phyloP scores from a whole-genome alignment of 1,140 invertebrate genomes.

The Rhysida immarginata region DNA sequence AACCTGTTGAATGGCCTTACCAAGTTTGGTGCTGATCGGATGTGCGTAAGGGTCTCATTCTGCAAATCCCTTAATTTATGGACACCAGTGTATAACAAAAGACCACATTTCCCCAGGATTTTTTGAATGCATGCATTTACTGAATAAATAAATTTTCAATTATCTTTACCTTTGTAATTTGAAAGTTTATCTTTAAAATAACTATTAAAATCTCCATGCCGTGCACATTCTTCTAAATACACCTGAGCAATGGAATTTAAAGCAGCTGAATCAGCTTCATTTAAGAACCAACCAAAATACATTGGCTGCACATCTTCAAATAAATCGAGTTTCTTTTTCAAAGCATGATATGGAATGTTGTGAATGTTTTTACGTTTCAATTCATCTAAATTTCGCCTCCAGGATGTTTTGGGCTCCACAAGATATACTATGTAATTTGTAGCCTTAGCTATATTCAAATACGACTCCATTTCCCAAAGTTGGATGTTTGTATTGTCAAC shows the following conservation, averaged over 20 bases:
- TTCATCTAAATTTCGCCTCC: slow-evolving; percentile 21
- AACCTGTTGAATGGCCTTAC: too few species aligned
- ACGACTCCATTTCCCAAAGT: slow-evolving; percentile 26
- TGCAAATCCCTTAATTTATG: too few species aligned
- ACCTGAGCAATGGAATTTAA: background rate
- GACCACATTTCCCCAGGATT: too few species aligned
- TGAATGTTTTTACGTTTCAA: slow-evolving; percentile 24
- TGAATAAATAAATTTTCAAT: too few species aligned
- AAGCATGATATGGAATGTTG: slow-evolving; percentile 17
- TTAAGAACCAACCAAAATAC: slow-evolving; percentile 32
- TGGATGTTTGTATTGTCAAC: slow-evolving; percentile 31
- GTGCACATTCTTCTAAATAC: slow-evolving; percentile 1
- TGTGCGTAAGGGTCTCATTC: too few species aligned
- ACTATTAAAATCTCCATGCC: background rate
- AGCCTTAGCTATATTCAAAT: slow-evolving; percentile 22
- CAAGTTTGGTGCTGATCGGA: too few species aligned
- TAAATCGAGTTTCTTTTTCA: slow-evolving; percentile 19
- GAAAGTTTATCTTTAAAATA: background rate
- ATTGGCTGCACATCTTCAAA: slow-evolving; percentile 24
- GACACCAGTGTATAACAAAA: too few species aligned
- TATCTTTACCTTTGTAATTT: too few species aligned
- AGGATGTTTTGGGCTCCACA: slow-evolving; percentile 28
- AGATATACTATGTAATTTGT: slow-evolving; percentile 24
- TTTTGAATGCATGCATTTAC: too few species aligned
- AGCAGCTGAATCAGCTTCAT: slow-evolving; percentile 13